Base-by-base conservation (phyloP, 1,140 invertebrate species). In the Pogonus chalceus region DNA sequence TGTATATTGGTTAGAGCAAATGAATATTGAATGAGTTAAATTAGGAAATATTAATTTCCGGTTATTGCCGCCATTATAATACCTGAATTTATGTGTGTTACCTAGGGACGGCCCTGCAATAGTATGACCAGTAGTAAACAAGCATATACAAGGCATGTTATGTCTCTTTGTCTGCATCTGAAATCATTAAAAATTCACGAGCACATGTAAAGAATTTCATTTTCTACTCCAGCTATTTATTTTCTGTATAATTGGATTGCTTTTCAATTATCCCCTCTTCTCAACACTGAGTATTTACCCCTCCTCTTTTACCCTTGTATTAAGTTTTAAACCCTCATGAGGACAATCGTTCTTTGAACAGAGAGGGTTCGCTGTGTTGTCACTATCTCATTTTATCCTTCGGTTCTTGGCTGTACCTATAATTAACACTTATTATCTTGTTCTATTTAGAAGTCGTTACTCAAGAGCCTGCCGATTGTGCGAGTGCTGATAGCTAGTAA, bases 201-300 rank as follows among this genome's bases (percentile, higher is more conserved):
- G 21, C 22, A 4, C 22, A 49, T 23, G 20, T 49, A 49, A 49
- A 49, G 47, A 22, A 49, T 49, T 49, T 49, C 47, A 49, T 49
- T 49, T 49, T 49, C 20, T 20, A 23, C 47, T 49, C 47, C 47
- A 23, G 22, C 47, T 49, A 49, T 49, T 49, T 49, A 49, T 49
- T 49, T 49, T 49, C 20, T 49, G 47, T 49, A 49, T 49, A 49
- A 49, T 49, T 49, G 47, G 47, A 49, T 49, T 49, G 47, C 18
- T 49, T 49, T 49, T 49, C 47, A 49, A 49, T 49, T 49, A 49
- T 23, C 47, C 47, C 47, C 20, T 12, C 47, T 43, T 43, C 37
- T 16, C 14, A 4, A 31, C 3, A 16, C 18, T 18, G 37, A 4
- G 37, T n/a, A n/a, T n/a, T n/a, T n/a, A 4, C 7, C 26, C 26